Evolutionary conservation across 2,797 vertebrate genomes (phyloP).

Genomic region (Acipenser oxyrinchus): DNA sequence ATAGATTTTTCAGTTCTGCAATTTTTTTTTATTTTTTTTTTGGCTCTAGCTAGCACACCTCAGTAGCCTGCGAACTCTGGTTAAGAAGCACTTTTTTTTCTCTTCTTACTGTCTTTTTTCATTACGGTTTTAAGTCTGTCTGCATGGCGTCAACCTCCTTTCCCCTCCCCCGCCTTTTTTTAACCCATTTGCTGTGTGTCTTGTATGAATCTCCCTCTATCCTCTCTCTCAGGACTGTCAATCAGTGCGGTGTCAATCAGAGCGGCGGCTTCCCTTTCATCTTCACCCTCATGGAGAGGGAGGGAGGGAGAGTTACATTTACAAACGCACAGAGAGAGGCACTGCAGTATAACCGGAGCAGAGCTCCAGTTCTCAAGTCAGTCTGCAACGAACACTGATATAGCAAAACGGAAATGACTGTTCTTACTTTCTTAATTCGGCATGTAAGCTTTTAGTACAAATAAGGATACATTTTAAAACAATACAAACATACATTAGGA

Average conservation of each 20-base stretch:
- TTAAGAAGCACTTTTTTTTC: neutral
- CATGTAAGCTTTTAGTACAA: neutral
- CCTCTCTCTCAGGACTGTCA: slow-evolving; percentile 63
- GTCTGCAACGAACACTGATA: slow-evolving; percentile 30
- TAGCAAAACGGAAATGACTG: neutral
- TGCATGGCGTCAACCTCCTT: slow-evolving; percentile 18
- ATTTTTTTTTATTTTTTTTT: too few relatives aligned
- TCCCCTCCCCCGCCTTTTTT: slow-evolving; percentile 31
- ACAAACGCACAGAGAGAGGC: slow-evolving; percentile 47
- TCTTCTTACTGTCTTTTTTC: slow-evolving; percentile 24
- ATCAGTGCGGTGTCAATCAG: slow-evolving; percentile 75
- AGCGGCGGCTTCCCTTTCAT: slow-evolving; percentile 81
- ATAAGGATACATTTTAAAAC: slow-evolving; percentile 39
- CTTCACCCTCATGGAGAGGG: slow-evolving; percentile 49
- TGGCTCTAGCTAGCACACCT: too few relatives aligned
- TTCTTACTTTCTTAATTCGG: slow-evolving; percentile 1
- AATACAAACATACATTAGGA: slow-evolving; percentile 14
- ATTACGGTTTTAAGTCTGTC: slow-evolving; percentile 19
- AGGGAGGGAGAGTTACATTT: slow-evolving; percentile 46
- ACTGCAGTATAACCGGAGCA: slow-evolving; percentile 24
- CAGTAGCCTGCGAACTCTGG: too few relatives aligned
- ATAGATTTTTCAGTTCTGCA: too few relatives aligned
- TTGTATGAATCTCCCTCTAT: slow-evolving; percentile 36
- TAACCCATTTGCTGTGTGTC: slow-evolving; percentile 53
- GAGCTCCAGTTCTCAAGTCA: slow-evolving; percentile 40